Percentiles rank a stretch among this genome's conserved stretches.
phyloP scores from a whole-genome alignment of 2,797 vertebrate species.

The Dromococcyx pavoninus region DNA sequence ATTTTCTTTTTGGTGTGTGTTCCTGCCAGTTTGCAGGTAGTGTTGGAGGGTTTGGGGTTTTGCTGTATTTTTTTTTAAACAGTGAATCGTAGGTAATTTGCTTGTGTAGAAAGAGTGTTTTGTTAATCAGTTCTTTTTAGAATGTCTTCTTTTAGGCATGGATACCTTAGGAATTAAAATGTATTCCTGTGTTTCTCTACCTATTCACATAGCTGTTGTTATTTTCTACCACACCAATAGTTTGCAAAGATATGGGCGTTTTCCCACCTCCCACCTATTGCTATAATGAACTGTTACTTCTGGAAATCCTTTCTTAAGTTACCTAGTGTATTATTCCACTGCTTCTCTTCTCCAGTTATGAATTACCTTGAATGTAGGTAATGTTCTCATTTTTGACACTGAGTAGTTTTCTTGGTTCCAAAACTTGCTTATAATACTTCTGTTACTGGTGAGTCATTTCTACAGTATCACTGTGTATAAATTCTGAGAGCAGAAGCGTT shows the following conservation, averaged over 20 bases:
- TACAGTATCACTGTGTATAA: neutral
- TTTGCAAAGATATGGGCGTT: neutral
- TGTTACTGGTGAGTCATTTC: neutral
- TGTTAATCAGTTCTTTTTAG: neutral
- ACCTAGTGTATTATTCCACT: neutral
- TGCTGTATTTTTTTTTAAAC: neutral
- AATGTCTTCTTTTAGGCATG: neutral
- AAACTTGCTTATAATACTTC: neutral
- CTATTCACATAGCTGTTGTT: neutral
- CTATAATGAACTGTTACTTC: neutral
- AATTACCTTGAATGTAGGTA: neutral
- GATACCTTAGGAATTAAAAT: neutral
- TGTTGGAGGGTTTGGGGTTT: neutral
- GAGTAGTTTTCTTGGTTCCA: neutral
- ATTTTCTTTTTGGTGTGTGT: neutral
- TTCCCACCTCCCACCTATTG: neutral
- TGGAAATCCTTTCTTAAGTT: neutral
- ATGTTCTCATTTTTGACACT: neutral
- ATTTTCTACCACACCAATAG: neutral
- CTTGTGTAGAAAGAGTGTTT: neutral
- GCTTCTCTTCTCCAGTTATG: neutral
- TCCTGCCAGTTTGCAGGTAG: neutral
- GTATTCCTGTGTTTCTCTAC: neutral
- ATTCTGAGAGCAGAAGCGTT: neutral
- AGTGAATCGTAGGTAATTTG: neutral